Evolutionary conservation across 1,140 invertebrate genomes (phyloP), one percentile per base, ranked within the genome.

Genomic region (Monomorium pharaonis): DNA sequence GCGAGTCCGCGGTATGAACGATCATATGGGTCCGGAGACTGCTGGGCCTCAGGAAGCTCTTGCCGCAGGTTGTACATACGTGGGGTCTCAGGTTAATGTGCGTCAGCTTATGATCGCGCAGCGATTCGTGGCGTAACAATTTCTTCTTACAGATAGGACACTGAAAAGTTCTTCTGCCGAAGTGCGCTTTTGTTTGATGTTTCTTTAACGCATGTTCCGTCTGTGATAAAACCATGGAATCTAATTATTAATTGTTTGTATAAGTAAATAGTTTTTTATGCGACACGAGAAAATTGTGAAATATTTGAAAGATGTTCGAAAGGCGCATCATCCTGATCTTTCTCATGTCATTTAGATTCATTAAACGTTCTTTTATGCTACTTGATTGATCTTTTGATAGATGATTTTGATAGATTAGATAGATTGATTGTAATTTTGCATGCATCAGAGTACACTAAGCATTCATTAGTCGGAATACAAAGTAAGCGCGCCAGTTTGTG

Each of bases 1-100:
- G 81, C 51, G 37, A 87, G 30, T 90, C 85, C 16, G 88, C 85
- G 12, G 85, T 90, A n/a, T 89, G 89, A 7, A 90, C 88, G 88
- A 89, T 85, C 76, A 78, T 87, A 37, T 85, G 86, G 0, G 78
- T 88, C 30, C 88, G 62, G 0, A 90, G 85, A n/a, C 88, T 89
- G 14, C 76, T 87, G 24, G 62, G 37, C 3, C 81, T 60, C 10
- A 81, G 58, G 27, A 90, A 90, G n/a, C 80, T 51, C 51, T 90
- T 90, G 75, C 84, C 80, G 69, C 89, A 90, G 44, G 69, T 87
- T 5, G 80, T 6, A 10, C 85, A 90, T 58, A 87, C 54, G 69
- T 80, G 72, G 21, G 81, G 60, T 6, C 62, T 90, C 80, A 72
- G 56, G 60, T 89, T 89, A 18, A 62, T 51, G 62, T 87, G 85